These are phyloP conservation scores for Alentia gelatinosa DNA, from an alignment of 2,888 invertebrate species.

Conservation along the genomic window DNA sequence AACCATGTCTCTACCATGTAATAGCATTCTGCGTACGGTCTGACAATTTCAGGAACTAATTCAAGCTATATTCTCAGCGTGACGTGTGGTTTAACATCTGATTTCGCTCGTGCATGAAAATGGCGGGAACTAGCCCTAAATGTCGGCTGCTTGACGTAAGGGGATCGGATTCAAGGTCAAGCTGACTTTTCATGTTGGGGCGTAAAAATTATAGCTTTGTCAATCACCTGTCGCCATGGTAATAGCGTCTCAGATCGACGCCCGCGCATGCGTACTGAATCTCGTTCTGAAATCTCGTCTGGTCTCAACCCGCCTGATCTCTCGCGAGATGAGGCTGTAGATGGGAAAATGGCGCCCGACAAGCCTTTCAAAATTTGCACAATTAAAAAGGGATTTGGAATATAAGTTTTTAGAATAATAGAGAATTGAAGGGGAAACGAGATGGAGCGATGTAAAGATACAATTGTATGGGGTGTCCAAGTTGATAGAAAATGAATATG, in stretches of 20 bases:
- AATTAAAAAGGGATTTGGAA: too few relatives aligned
- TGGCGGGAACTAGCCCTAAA: background rate
- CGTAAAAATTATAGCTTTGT: conserved; percentile 50
- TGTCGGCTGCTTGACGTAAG: background rate
- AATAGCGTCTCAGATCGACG: background rate
- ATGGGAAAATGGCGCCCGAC: background rate
- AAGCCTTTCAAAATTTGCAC: background rate
- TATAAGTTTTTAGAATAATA: too few relatives aligned
- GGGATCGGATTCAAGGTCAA: conserved; percentile 28
- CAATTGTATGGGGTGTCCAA: background rate
- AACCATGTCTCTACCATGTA: background rate
- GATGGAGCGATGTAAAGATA: background rate
- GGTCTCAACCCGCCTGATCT: conserved; percentile 25
- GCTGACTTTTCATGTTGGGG: conserved; percentile 28
- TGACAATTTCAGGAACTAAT: background rate
- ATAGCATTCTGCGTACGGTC: background rate
- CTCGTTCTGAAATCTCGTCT: background rate
- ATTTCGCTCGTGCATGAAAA: background rate
- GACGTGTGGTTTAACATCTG: background rate
- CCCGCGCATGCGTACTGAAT: conserved; percentile 12
- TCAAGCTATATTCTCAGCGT: background rate
- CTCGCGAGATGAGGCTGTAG: conserved; percentile 12
- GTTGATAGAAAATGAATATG: background rate
- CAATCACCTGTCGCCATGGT: conserved; percentile 32
- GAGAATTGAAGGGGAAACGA: too few relatives aligned